Evolutionary conservation across 2,888 invertebrate genomes (phyloP), one percentile per base, ranked within the genome.

Genomic region (Thymelicus acteon): DNA sequence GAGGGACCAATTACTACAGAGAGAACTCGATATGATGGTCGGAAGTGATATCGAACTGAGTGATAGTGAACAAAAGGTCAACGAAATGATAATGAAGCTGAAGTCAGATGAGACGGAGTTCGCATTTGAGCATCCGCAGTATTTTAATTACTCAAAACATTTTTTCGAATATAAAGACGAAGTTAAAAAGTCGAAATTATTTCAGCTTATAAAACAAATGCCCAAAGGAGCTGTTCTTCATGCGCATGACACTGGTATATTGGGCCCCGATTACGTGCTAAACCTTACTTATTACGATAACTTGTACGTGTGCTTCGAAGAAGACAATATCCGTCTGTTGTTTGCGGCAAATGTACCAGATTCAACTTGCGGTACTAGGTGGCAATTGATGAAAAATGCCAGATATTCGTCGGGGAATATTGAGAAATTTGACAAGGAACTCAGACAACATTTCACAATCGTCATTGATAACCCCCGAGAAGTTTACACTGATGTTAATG

Each of bases 201-300:
- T 95, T 80, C 86, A 95, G 75, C 82, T 96, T 1, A 94, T 97
- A 2, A 88, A 94, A 71, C 83, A 83, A 49, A 95, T 97, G 95
- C 97, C 97, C 0, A 97, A 97, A 87, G 97, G 97, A 0, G 96
- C 95, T 0, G 93, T 96, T 0, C 86, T 97, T 0, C 97, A 97
- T 78, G 95, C 94, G 0, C 97, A 97, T 76, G 95, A 96, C 75
- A 95, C 95, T 0, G 95, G 95, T 0, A 80, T 96, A 2, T 91
- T 95, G 40, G 95, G 95, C 40, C 92, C 95, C 0, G 95, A 96
- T 72, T 96, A 94, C 75, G 83, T 96, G 0, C 79, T 96, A 0
- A 89, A 95, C 60, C 78, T 97, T 13, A 96, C 96, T 0, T 96
- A 95, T 77, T 89, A 91, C 72, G 94, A 95, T 0, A 78, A 96